Percentiles rank a stretch among this genome's conserved stretches.
These are phyloP conservation scores for Hyles vespertilio DNA, from an alignment of 1,140 invertebrate species.

Conservation along the genomic window DNA sequence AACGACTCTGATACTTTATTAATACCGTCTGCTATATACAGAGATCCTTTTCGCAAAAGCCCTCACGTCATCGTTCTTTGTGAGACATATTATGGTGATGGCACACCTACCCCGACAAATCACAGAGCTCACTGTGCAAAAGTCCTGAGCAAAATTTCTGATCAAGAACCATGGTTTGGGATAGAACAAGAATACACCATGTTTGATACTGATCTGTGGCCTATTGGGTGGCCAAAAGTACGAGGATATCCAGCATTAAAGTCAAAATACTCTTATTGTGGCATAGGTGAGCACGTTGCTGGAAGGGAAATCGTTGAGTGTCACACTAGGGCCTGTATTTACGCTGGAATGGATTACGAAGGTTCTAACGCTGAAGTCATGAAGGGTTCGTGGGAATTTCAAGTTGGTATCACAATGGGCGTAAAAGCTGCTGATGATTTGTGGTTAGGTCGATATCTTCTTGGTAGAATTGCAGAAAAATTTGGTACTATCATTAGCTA, in stretches of 20 bases:
- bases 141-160: constrained; percentile 82
- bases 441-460: constrained; percentile 91
- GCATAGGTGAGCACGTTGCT: constrained; percentile 94
- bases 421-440: constrained; percentile 92
- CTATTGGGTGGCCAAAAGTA: constrained; percentile 92
- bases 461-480: constrained; percentile 93
- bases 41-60: constrained; percentile 92
- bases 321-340: constrained; percentile 82
- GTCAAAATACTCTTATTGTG: constrained; percentile 80
- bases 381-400: constrained; percentile 88
- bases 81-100: constrained; percentile 71
- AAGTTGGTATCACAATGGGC: constrained; percentile 88
- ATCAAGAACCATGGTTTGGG: constrained; percentile 95
- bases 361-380: constrained; percentile 97
- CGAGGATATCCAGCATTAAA: constrained; percentile 81
- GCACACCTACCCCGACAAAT: constrained; percentile 80
- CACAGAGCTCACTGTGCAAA: constrained; percentile 85
- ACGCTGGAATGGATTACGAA: constrained; percentile 91
- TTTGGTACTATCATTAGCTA: constrained; percentile 91
- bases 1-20: constrained; percentile 92
- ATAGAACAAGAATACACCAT: constrained; percentile 91
- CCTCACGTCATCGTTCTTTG: constrained; percentile 94
- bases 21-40: constrained; percentile 92
- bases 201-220: constrained; percentile 84
- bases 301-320: constrained; percentile 91